These are phyloP conservation scores for Carabus problematicus DNA, from an alignment of 2,888 invertebrate species.

Conservation along the genomic window DNA sequence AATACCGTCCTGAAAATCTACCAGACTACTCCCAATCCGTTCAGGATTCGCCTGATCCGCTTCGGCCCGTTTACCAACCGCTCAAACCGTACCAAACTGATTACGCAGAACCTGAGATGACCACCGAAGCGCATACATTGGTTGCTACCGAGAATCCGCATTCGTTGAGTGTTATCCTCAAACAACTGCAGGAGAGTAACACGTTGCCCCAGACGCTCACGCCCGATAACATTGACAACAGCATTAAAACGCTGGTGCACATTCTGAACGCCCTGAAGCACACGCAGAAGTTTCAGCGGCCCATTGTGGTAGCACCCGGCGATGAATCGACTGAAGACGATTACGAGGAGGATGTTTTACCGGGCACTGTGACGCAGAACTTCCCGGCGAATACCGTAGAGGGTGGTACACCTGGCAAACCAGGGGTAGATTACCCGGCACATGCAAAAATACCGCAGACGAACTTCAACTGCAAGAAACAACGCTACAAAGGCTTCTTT, in stretches of 20 bases:
- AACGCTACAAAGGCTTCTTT: constrained; percentile 89
- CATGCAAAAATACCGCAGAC: constrained; percentile 78
- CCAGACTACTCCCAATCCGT: constrained; percentile 13
- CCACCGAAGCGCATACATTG: constrained; percentile 13
- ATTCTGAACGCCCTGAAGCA: constrained; percentile 75
- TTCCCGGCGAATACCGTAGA: constrained; percentile 62
- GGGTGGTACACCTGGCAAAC: constrained; percentile 70
- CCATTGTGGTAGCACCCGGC: constrained; percentile 56
- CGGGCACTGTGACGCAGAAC: constrained; percentile 50
- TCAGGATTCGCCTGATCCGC: constrained; percentile 22
- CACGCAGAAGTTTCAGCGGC: constrained; percentile 57
- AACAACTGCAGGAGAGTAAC: constrained; percentile 77
- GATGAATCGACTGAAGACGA: constrained; percentile 51
- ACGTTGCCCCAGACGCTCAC: constrained; percentile 79
- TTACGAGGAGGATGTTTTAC: constrained; percentile 50
- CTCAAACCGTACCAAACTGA: constrained; percentile 30
- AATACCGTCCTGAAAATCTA: not conserved
- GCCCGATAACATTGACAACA: constrained; percentile 79
- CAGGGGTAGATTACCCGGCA: constrained; percentile 83
- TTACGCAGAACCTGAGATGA: constrained; percentile 19
- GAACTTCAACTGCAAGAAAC: constrained; percentile 80
- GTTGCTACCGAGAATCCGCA: constrained; percentile 51
- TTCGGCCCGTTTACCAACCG: constrained; percentile 50
- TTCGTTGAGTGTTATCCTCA: constrained; percentile 67
- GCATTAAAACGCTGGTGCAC: constrained; percentile 77